Percentiles rank a stretch among this genome's conserved stretches.
Evolutionary conservation across 2,888 invertebrate species (phyloP).

Genomic region (Meandrusa payeni): DNA sequence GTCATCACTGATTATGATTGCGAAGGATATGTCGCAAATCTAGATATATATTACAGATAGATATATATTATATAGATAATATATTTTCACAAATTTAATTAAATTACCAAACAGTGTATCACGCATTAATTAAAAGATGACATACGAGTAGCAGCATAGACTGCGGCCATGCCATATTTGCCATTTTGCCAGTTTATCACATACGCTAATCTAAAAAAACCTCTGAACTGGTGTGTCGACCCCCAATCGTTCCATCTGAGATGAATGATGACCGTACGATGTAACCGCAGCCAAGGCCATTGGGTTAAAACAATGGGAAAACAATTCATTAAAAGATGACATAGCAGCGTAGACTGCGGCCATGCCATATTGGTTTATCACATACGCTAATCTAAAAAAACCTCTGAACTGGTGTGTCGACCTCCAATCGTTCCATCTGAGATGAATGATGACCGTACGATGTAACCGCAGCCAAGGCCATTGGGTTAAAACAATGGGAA

Average conservation of each 20-base stretch:
- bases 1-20: no score
- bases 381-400: constrained; percentile 34
- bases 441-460: constrained; percentile 57
- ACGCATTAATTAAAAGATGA: no score
- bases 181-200: constrained; percentile 9
- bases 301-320: constrained; percentile 53
- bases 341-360: background rate
- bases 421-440: constrained; percentile 62
- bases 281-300: constrained; percentile 69
- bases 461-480: constrained; percentile 68
- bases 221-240: constrained; percentile 69
- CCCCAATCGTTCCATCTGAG: constrained; percentile 61
- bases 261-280: constrained; percentile 57
- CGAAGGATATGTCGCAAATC: no score
- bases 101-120: no score
- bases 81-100: no score
- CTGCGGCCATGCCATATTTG: background rate
- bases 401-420: constrained; percentile 68
- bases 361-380: constrained; percentile 4
- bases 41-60: no score
- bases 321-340: background rate
- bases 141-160: no score
- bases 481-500: constrained; percentile 52
- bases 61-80: no score
- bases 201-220: constrained; percentile 35